These are phyloP conservation scores for Emys orbicularis DNA, from an alignment of 2,797 vertebrate species.

Conservation along the genomic window DNA sequence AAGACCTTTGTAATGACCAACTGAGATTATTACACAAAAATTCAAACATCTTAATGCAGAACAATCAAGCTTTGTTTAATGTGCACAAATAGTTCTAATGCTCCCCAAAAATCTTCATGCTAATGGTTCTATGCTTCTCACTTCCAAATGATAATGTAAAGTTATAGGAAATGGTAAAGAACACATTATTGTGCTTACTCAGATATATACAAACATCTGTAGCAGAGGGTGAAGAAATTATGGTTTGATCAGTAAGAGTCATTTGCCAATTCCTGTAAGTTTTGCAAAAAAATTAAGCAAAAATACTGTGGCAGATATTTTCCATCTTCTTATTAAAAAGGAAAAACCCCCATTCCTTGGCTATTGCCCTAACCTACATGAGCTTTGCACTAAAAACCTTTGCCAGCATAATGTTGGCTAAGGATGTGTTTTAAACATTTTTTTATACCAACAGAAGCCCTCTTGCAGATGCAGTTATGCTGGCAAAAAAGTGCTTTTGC, in stretches of 20 bases:
- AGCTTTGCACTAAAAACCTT: background rate
- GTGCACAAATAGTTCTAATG: background rate
- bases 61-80: too few relatives aligned
- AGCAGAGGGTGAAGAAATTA: background rate
- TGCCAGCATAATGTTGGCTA: background rate
- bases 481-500: too few relatives aligned
- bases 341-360: background rate
- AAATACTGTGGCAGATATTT: background rate
- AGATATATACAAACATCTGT: background rate
- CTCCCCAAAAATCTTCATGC: background rate
- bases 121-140: too few relatives aligned
- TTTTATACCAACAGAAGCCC: too few relatives aligned
- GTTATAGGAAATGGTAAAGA: background rate
- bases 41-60: too few relatives aligned
- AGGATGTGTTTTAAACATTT: background rate
- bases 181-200: background rate
- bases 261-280: background rate
- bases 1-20: too few relatives aligned
- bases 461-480: too few relatives aligned
- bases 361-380: background rate
- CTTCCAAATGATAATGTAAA: too few relatives aligned
- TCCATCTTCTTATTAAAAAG: background rate
- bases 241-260: background rate
- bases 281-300: too few relatives aligned
- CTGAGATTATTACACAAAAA: too few relatives aligned